Base-by-base conservation (phyloP, 2,888 invertebrate genomes). In the Formica aserva region DNA sequence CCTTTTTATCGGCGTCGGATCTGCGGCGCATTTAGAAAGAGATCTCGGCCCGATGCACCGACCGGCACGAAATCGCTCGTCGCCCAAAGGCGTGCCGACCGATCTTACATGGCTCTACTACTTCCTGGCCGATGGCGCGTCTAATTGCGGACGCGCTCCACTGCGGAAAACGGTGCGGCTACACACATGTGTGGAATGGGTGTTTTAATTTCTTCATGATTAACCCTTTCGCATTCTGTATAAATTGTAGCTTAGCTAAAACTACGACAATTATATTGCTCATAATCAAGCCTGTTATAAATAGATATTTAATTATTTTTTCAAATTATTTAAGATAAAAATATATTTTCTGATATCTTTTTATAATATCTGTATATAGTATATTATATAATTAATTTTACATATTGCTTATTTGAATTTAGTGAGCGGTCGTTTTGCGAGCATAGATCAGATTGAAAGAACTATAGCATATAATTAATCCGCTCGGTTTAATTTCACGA, bases 61-160 rank as follows among this genome's bases (percentile, higher is more conserved):
- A 66, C 32, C 71, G 48, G 81, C 81, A 85, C 85, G 84, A 90
- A 90, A 89, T 90, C 85, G 89, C 83, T 86, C 86, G 76, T 86
- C 83, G 89, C 89, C 86, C 87, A 80, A 63, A 76, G 90, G 91
- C 74, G 69, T 57, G 63, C 85, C 78, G 77, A 67, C 62, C 85
- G 75, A 82, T 83, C 83, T 84, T 72, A 62, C 84, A 67, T 60
- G 67, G 75, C 35, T 77, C 86, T 86, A 88, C 89, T 86, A 86
- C 88, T 92, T 92, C 91, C 92, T 90, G 89, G 86, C 89, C 86
- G 86, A 74, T 89, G 84, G 77, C 90, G 83, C 83, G 82, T 86
- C 90, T 91, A 90, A 91, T 91, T 91, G 89, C 90, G 66, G 67
- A 41, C 86, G 86, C 84, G 60, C 52, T 66, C 60, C 83, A 38